Conservation (phyloP, 2,797 vertebrate species). For the Chloroceryle inda region DNA sequence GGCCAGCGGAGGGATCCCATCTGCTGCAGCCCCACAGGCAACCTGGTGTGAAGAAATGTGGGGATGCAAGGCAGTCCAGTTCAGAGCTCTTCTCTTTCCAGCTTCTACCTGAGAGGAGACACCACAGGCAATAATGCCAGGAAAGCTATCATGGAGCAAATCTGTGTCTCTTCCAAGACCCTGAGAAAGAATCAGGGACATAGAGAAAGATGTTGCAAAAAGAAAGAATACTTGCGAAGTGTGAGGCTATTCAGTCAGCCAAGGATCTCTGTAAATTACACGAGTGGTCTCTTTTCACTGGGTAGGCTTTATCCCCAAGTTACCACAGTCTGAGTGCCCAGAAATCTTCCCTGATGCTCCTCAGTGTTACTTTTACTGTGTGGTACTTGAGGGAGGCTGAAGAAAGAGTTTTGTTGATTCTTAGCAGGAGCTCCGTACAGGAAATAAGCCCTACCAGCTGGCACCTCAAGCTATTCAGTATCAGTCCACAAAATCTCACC, state of each 20-base stretch:
- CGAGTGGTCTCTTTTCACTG: rapidly evolving
- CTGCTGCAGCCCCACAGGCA: neutral
- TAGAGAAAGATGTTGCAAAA: neutral
- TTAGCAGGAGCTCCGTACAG: neutral
- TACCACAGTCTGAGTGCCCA: neutral
- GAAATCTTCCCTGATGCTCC: neutral
- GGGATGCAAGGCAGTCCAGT: neutral
- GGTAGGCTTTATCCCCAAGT: neutral
- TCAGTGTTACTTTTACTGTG: neutral
- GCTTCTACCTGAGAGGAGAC: neutral
- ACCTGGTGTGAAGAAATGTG: neutral
- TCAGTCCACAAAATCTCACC: neutral
- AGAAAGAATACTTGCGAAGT: neutral
- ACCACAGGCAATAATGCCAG: neutral
- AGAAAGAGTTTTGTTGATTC: neutral
- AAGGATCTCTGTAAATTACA: neutral
- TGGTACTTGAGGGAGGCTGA: neutral
- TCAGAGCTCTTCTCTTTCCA: neutral
- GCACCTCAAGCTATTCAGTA: neutral
- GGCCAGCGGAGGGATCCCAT: neutral
- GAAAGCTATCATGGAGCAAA: neutral
- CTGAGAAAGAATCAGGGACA: neutral
- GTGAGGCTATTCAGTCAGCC: neutral
- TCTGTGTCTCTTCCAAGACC: neutral
- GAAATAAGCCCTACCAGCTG: neutral